Evolutionary conservation across 1,140 invertebrate genomes (phyloP), one percentile per base, ranked within the genome.

Genomic region (Drosophila lacertosa): DNA sequence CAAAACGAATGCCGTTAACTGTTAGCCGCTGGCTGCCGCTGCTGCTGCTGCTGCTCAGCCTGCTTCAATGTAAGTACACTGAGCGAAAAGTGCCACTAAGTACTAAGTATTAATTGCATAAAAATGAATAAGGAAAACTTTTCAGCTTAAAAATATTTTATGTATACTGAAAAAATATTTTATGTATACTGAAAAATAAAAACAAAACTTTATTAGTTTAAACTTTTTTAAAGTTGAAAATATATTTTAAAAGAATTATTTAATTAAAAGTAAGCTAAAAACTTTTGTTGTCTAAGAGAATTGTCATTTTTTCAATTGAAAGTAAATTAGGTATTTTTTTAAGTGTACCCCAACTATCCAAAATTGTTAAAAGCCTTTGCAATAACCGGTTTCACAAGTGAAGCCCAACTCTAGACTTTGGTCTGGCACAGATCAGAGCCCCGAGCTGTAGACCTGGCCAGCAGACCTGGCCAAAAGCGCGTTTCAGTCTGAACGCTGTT

Each of bases 21-120:
- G 62, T 66, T 88, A 82, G 82, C 70, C 69, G 64, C 26, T 65
- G 57, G 69, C 82, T 77, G 59, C 62, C 13, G 18, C 32, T 58
- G 54, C 39, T 63, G 24, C 10, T 60, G 29, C 42, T 78, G 59
- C 64, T 86, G 32, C 62, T 77, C 54, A 63, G 62, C 44, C 71
- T 88, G 60, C 77, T 88, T 22, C 60, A 86, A 42, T 62, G 83
- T 88, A 82, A 83, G 82, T 88, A 75, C 60, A 68, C 39, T 48
- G 24, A 3, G 7, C 26, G 6, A 47, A 47, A 45, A 13, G 2
- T 1, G 6, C 10, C 4, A 5, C n/a, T n/a, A n/a, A n/a, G n/a
- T n/a, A n/a, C n/a, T n/a, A n/a, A n/a, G n/a, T n/a, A n/a, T n/a
- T n/a, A n/a, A n/a, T n/a, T n/a, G n/a, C n/a, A n/a, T n/a, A n/a